These are phyloP conservation scores for Stratiomys singularior DNA, from an alignment of 2,888 invertebrate species.

Conservation along the genomic window DNA sequence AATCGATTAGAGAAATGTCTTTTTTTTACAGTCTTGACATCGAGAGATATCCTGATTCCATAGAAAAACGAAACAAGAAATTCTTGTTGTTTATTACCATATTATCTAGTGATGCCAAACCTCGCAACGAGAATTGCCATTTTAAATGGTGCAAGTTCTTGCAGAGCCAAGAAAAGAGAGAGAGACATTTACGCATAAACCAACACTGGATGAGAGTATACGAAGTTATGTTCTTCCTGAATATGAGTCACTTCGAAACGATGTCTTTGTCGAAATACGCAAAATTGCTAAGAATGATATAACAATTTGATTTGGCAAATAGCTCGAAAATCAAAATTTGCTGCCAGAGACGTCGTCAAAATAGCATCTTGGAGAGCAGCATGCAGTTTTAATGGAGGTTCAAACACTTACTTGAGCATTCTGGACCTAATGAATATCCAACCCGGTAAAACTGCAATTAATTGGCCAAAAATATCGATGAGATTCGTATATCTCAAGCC, in stretches of 20 bases:
- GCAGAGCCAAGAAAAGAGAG: background rate
- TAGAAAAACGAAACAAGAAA: background rate
- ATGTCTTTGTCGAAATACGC: background rate
- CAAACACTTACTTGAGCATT: no score
- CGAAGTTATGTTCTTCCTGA: background rate
- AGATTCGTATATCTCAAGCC: no score
- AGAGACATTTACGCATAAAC: background rate
- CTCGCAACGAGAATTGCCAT: no score
- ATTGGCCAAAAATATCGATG: no score
- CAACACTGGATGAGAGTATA: background rate
- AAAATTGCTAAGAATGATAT: background rate
- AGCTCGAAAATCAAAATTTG: background rate
- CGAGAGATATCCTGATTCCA: no score
- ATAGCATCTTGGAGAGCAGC: no score
- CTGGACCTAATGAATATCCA: no score
- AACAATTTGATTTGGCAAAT: background rate
- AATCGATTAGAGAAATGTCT: no score
- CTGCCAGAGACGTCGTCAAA: background rate
- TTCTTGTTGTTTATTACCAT: background rate
- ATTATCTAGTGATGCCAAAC: background rate
- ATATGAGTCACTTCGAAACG: background rate
- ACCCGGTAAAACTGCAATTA: no score
- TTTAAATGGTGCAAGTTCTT: no score
- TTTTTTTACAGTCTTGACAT: no score
- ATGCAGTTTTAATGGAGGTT: no score